Base-by-base conservation (phyloP, 2,113 vertebrate species). In the Strix uralensis region DNA sequence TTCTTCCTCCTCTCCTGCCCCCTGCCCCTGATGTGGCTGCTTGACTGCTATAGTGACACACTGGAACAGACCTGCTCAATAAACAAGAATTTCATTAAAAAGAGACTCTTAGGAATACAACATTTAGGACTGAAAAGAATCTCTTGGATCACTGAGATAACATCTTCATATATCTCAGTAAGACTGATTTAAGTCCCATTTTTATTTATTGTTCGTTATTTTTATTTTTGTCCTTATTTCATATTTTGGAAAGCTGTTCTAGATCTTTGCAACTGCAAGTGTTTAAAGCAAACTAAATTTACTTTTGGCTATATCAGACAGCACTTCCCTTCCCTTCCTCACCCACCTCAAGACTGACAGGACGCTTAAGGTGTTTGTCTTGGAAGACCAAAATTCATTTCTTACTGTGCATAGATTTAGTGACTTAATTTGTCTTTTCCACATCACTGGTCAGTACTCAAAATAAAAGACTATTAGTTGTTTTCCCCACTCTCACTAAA, bases 371-470 rank as follows among this genome's bases (percentile, higher is more conserved):
- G 57, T 89, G 11, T 78, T 91, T 74, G 8, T 74, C 44, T 67
- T 70, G 26, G 59, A 91, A 92, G 81, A 86, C 55, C 65, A 84
- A 21, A 74, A 74, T 66, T 94, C 34, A 81, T 0, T 89, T 92
- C 77, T 87, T 85, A 32, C 40, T 61, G 36, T 87, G 55, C 72
- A 32, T 15, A 81, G 75, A 81, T 54, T 88, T 79, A 92, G 30
- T 36, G 30, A 72, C n/a, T 80, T 92, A 90, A 84, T 86, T 83
- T 95, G 47, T 81, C 73, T 87, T 84, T 94, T 90, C 52, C 36
- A 72, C 11, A 38, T 79, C 65, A 42, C 40, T 83, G 66, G 34
- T 81, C 52, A 58, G 70, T 62, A 23, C 34, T 81, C n/a, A 72
- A 69, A 73, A 63, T 78, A 74, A 81, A 90, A 87, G 47, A 66